phyloP scores from a whole-genome alignment of 2,888 invertebrate species.

The Caenorhabditis sinica region DNA sequence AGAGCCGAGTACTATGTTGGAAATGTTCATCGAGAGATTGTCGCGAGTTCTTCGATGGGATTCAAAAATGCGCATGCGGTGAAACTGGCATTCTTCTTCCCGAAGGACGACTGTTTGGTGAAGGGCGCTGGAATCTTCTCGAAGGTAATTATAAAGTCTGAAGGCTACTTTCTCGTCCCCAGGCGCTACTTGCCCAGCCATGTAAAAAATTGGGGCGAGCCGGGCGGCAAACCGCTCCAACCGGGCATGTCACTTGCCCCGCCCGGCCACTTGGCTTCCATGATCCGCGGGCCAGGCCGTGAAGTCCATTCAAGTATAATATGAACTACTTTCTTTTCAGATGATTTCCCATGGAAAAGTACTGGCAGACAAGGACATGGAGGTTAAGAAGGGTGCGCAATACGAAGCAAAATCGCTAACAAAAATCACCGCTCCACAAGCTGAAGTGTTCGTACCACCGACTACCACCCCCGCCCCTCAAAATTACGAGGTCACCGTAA shows the following conservation, averaged over 20 bases:
- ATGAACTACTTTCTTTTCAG: background rate
- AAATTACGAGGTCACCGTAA: background rate
- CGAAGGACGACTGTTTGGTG: slow-evolving; percentile 17
- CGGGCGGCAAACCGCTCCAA: too few relatives aligned
- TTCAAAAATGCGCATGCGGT: background rate
- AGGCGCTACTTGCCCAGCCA: too few relatives aligned
- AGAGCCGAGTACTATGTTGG: slow-evolving; percentile 24
- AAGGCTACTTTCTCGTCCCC: too few relatives aligned
- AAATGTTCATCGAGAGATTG: slow-evolving; percentile 46
- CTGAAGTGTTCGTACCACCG: background rate
- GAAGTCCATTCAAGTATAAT: too few relatives aligned
- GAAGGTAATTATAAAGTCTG: background rate
- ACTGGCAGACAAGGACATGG: background rate
- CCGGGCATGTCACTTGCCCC: too few relatives aligned
- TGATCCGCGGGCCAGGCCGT: too few relatives aligned
- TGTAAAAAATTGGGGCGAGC: too few relatives aligned
- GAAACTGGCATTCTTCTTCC: slow-evolving; percentile 33
- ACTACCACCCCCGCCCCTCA: background rate
- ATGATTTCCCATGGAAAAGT: background rate
- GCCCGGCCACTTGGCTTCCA: too few relatives aligned
- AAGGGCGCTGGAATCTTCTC: slow-evolving; percentile 28
- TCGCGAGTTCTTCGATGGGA: slow-evolving; percentile 9
- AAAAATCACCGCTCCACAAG: too few relatives aligned
- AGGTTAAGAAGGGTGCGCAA: background rate
- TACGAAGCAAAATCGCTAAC: background rate